These are phyloP conservation scores for Seriola dumerili DNA, from an alignment of 2,113 vertebrate genomes.

Conservation along the genomic window DNA sequence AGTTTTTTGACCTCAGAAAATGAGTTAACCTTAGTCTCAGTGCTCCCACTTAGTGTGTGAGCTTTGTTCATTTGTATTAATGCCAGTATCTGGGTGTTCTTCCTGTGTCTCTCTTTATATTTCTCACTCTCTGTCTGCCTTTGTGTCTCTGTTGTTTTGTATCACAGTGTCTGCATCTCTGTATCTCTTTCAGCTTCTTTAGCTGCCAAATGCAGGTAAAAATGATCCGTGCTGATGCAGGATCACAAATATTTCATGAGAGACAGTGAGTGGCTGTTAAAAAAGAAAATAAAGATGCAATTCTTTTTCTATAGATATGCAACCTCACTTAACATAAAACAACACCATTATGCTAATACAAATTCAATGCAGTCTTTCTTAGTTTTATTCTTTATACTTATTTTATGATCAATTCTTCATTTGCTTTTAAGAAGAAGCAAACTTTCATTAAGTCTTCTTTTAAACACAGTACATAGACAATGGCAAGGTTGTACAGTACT, in stretches of 20 bases:
- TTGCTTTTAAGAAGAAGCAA: background rate
- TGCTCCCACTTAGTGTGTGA: background rate
- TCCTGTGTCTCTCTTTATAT: background rate
- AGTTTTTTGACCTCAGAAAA: conserved; percentile 1
- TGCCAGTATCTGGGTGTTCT: background rate
- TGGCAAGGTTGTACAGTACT: background rate
- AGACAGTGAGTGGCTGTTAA: background rate
- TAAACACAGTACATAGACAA: background rate
- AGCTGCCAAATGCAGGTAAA: conserved; percentile 16
- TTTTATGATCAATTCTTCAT: background rate
- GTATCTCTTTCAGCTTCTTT: conserved; percentile 11
- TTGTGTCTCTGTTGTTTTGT: background rate
- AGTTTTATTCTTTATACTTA: too few species aligned
- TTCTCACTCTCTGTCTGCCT: background rate
- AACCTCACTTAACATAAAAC: background rate
- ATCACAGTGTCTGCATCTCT: background rate
- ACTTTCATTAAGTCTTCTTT: background rate
- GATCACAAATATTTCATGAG: conserved; percentile 34
- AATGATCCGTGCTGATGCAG: conserved; percentile 25
- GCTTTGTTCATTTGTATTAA: background rate
- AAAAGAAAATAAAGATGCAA: background rate
- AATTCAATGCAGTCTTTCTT: background rate
- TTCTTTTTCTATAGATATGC: background rate
- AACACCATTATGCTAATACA: background rate
- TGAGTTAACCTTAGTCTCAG: background rate